Conservation (phyloP, 2,888 invertebrate genomes). For the Lasioglossum pauxillum region DNA sequence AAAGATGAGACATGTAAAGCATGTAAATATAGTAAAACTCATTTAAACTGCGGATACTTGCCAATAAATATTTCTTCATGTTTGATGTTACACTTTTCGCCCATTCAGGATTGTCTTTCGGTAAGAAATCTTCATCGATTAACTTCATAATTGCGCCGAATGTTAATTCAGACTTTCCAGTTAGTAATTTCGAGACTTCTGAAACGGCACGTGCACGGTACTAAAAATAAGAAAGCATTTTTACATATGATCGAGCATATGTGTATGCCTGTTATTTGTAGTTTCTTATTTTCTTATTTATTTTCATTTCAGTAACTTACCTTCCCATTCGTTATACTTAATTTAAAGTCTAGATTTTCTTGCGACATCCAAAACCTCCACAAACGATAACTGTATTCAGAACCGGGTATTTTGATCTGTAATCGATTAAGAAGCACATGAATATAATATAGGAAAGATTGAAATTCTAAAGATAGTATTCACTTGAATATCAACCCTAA, state of each 20-base stretch:
- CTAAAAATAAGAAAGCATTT: slow-evolving; percentile 66
- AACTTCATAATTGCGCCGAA: slow-evolving; percentile 89
- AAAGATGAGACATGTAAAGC: not conserved
- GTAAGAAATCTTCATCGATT: slow-evolving; percentile 88
- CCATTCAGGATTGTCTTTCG: slow-evolving; percentile 88
- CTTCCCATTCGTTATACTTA: slow-evolving; percentile 88
- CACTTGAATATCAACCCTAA: not conserved
- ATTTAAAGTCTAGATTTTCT: slow-evolving; percentile 88
- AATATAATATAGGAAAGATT: not conserved
- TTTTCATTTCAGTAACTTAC: slow-evolving; percentile 70
- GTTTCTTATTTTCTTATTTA: not conserved
- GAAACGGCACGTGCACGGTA: slow-evolving; percentile 74
- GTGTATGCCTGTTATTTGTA: not conserved
- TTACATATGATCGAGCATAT: too few relatives aligned
- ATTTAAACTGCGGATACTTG: slow-evolving; percentile 76
- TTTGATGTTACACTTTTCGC: slow-evolving; percentile 87
- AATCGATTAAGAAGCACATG: not conserved
- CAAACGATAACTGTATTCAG: slow-evolving; percentile 87
- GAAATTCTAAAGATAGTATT: not conserved
- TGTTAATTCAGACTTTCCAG: slow-evolving; percentile 88
- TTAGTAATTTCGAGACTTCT: slow-evolving; percentile 84
- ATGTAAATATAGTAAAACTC: not conserved
- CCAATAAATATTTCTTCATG: slow-evolving; percentile 87
- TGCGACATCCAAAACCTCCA: slow-evolving; percentile 92
- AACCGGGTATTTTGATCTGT: slow-evolving; percentile 82